Conservation (phyloP, 2,797 vertebrate species). For the Acanthurus tractus region DNA sequence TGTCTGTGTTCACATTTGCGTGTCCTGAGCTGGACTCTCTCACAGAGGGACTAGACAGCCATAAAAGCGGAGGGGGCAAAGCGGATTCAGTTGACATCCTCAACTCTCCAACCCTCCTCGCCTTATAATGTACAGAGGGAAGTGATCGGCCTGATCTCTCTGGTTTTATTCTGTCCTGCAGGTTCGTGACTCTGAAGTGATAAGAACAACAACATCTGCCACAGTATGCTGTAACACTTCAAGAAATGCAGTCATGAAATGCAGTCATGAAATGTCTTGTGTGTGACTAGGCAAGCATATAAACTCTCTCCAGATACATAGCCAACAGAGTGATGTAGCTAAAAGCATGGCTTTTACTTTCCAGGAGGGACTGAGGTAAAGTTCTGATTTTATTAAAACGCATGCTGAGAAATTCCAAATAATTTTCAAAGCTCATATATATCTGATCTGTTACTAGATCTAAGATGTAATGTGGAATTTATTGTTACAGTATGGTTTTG, state of each 20-base stretch:
- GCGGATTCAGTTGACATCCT: constrained; percentile 94
- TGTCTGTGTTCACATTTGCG: constrained; percentile 95
- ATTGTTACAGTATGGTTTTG: constrained; percentile 90
- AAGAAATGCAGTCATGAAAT: constrained; percentile 39
- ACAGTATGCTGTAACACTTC: constrained; percentile 76
- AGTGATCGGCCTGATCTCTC: constrained; percentile 54
- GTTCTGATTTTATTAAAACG: constrained; percentile 89
- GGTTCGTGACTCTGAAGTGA: constrained; percentile 68
- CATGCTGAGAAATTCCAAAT: constrained; percentile 92
- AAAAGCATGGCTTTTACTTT: constrained; percentile 93
- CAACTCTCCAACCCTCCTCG: constrained; percentile 97
- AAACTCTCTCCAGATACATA: constrained; percentile 88
- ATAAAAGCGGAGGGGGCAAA: constrained; percentile 92
- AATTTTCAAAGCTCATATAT: constrained; percentile 89
- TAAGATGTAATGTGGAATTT: constrained; percentile 91
- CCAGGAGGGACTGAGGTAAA: constrained; percentile 80
- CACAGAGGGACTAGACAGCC: constrained; percentile 89
- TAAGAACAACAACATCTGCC: constrained; percentile 63
- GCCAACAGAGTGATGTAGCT: constrained; percentile 89
- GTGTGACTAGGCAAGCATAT: constrained; percentile 69
- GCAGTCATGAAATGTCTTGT: constrained; percentile 75
- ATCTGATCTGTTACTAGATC: constrained; percentile 92
- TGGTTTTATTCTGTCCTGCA: constrained; percentile 59
- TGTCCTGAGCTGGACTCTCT: constrained; percentile 95
- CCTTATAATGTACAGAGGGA: constrained; percentile 87